Conservation (phyloP, 2,113 vertebrate species). For the Globicephala melas region DNA sequence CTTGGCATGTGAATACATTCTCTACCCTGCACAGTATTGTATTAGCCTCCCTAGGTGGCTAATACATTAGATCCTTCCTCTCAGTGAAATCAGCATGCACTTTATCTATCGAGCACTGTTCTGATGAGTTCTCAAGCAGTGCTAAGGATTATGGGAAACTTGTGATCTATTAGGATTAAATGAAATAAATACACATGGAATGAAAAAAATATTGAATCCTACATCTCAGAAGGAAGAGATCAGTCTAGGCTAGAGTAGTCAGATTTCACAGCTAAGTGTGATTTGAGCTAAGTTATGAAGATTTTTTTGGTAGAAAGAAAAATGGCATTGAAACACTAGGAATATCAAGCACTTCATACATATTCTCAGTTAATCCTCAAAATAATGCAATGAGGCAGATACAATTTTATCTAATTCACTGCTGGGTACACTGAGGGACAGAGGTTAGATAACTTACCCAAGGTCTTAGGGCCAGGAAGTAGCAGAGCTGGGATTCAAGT, state of each 20-base stretch:
- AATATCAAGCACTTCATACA: background rate
- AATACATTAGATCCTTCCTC: background rate
- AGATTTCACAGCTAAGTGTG: background rate
- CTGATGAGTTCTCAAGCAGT: background rate
- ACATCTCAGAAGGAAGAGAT: background rate
- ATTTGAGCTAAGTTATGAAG: background rate
- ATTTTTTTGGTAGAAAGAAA: background rate
- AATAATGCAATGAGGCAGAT: background rate
- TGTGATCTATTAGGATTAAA: conserved; percentile 6
- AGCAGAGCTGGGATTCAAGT: background rate
- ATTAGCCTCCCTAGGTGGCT: background rate
- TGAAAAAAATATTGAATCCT: background rate
- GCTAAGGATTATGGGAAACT: background rate
- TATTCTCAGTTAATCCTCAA: background rate
- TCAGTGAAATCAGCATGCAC: background rate
- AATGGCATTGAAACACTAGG: background rate
- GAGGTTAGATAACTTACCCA: background rate
- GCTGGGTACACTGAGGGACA: background rate
- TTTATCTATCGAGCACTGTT: background rate
- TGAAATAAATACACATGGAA: background rate
- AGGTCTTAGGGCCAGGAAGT: background rate
- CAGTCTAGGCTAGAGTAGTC: background rate
- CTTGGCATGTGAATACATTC: background rate
- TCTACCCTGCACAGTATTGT: background rate
- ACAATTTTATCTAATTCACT: conserved; percentile 16